A percentile compares a stretch with the other conserved stretches of the same genome.
phyloP scores from a whole-genome alignment of 2,888 invertebrate species.

The Lamellibrachia columna region DNA sequence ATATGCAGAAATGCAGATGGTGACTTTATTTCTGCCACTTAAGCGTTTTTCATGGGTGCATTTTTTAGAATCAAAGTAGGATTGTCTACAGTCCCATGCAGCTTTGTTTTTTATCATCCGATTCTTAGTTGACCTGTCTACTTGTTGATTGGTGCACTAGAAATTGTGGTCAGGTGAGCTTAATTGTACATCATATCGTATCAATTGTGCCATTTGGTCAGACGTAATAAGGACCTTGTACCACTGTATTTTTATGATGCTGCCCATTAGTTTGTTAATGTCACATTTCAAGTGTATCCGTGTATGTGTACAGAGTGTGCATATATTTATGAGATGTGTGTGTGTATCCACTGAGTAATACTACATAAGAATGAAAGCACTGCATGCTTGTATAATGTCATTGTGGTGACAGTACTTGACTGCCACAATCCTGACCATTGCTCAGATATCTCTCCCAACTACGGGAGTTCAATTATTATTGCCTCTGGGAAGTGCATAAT shows the following conservation, averaged over 20 bases:
- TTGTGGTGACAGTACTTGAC: no score
- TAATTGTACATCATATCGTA: not conserved
- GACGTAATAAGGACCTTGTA: not conserved
- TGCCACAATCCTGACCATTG: no score
- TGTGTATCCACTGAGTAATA: not conserved
- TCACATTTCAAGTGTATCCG: not conserved
- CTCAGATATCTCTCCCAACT: not conserved
- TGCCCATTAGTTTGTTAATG: not conserved
- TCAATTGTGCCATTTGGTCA: not conserved
- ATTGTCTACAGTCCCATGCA: not conserved
- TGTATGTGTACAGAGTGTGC: not conserved
- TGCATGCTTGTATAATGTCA: not conserved
- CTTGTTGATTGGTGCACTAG: not conserved
- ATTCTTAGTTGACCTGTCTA: not conserved
- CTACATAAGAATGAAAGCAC: not conserved
- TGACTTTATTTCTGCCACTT: not conserved
- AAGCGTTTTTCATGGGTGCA: not conserved
- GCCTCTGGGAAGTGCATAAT: not conserved
- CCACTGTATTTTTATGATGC: not conserved
- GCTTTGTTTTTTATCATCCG: not conserved
- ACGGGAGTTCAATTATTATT: not conserved
- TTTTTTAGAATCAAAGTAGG: not conserved
- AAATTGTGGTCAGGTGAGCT: not conserved
- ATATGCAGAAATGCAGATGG: not conserved
- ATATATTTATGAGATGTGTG: slow-evolving; percentile 4